Evolutionary conservation across 2,797 vertebrate genomes (phyloP), one percentile per base, ranked within the genome.

Genomic region (Anolis apletophallus): DNA sequence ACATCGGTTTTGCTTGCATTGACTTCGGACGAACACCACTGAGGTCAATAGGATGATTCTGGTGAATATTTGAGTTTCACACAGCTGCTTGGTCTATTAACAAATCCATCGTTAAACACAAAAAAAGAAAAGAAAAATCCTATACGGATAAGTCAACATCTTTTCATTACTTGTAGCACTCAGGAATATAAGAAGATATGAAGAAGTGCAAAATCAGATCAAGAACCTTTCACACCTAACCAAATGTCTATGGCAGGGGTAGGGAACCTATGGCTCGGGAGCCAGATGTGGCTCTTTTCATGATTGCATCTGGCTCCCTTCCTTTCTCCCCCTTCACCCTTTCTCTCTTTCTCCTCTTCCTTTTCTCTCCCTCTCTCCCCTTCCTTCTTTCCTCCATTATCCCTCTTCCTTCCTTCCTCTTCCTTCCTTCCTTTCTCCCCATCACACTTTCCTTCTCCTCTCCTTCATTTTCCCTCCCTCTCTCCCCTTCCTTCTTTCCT

Each of bases 81-180:
- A 52, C 46, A 78, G 69, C 64, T 73, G 32, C 40, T 72, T 32
- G 46, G 14, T 76, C 67, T 61, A 61, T 87, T 83, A 46, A 64
- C 57, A 81, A 75, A 17, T 40, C 32, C 26, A 40, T 36, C 19
- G 55, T 68, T 81, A 52, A 72, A 19, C 7, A 17, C 36, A 64
- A 61, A 36, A 40, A 23, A 57, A 73, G 19, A 68, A 72, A 64
- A 36, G 11, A 74, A 74, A 11, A 61, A 5, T 10, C 52, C 29
- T 64, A 17, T 21, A 55, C 13, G n/a, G 55, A n/a, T 83, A 26
- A 29, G 57, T 32, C 55, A 61, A 32, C 19, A n/a, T 23, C 3
- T 50, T 5, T 9, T 16, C 32, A 71, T 23, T 72, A 19, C 69
- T 72, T 72, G 36, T 72, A 69, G n/a, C 8, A 32, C 34, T 21